Base-by-base conservation (phyloP, 1,140 invertebrate genomes). In the Leptinotarsa texana region DNA sequence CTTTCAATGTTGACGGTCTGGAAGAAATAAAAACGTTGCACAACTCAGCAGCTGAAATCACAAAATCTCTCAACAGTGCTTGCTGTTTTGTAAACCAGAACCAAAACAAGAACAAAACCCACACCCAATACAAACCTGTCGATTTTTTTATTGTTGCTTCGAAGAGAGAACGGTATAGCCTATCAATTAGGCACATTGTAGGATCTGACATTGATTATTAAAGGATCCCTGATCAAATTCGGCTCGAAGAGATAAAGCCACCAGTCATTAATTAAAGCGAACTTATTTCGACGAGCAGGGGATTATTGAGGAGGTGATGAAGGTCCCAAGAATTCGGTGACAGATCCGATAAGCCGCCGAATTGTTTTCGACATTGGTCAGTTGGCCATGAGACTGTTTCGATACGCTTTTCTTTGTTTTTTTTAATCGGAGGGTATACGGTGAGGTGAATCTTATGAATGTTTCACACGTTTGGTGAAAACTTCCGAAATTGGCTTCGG, bases 131-230 rank as follows among this genome's bases (percentile, higher is more conserved):
- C 51, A 57, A 57, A 57, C 15, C 15, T 18, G 15, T 57, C n/a
- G 51, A 17, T 57, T 57, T 57, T 57, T 57, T 57, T 57, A 15
- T 8, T 18, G 15, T 57, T 57, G 51, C n/a, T 65, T 22, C 13
- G 15, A 13, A 65, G 13, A 65, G 24, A 65, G 63, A 18, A 21
- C 24, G 63, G 24, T 68, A 68, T 68, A 48, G 66, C 66, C 66
- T 42, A 68, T 68, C 66, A 68, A 68, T 68, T 68, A 68, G 33
- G 42, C 13, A 24, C 63, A 66, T 66, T 66, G 63, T 66, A 66
- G 27, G 27, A 47, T 24, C 66, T 68, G 66, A 68, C 66, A 68
- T 68, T 68, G 66, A 68, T 68, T 68, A 68, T 68, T 47, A 68
- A 68, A 47, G 66, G 24, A 68, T 68, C 66, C 33, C 66, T 68